Conservation (phyloP, 2,113 vertebrate genomes). For the Cololabis saira region DNA sequence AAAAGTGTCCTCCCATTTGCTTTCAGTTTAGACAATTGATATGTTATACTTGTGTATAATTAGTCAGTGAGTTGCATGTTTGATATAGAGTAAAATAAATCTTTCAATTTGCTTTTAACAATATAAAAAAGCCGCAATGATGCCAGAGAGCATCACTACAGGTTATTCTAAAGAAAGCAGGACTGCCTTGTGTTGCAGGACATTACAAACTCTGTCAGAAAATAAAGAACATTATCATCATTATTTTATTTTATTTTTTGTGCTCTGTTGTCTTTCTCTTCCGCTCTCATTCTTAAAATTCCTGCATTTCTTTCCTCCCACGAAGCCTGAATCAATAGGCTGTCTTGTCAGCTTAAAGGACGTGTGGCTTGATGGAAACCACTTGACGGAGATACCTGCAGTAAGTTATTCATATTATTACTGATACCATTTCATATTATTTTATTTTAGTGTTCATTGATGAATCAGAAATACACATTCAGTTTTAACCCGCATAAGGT, state of each 20-base stretch:
- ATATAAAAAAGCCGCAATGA: not conserved
- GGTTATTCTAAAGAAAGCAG: not conserved
- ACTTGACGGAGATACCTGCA: conserved; percentile 91
- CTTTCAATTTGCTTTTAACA: not conserved
- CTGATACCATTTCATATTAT: not conserved
- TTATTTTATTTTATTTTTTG: conserved; percentile 3
- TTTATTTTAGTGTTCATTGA: not conserved
- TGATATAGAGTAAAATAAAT: no score
- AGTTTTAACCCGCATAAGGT: no score
- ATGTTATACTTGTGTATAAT: no score
- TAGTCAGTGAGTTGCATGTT: no score
- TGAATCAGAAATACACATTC: no score
- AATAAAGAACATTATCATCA: not conserved
- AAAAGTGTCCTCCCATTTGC: no score
- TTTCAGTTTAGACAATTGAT: no score
- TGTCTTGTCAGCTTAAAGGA: conserved; percentile 95
- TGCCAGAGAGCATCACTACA: not conserved
- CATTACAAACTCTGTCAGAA: not conserved
- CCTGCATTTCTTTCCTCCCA: conserved; percentile 39
- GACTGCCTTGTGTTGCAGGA: not conserved
- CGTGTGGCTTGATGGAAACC: conserved; percentile 98
- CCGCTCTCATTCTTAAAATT: conserved; percentile 7
- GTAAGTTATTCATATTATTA: conserved; percentile 76
- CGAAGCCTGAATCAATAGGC: conserved; percentile 94
- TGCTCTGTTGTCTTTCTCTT: conserved; percentile 8